phyloP scores from a whole-genome alignment of 2,113 vertebrate species.

The Sapayoa aenigma region DNA sequence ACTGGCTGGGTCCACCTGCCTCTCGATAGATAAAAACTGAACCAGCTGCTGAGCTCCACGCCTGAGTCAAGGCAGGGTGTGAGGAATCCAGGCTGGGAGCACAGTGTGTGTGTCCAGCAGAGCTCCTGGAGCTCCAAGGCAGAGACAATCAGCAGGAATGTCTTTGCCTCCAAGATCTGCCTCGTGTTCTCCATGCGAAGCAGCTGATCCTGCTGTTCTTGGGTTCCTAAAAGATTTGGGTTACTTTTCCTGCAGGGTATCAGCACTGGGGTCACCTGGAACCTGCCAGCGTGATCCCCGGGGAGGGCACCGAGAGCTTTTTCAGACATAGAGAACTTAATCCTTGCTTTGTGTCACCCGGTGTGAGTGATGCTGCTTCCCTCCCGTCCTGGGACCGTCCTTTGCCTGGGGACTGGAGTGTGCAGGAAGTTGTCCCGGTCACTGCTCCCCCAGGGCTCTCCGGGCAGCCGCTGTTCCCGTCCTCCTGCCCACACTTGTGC shows the following conservation, averaged over 20 bases:
- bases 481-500: background rate
- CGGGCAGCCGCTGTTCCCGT: background rate
- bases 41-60: background rate
- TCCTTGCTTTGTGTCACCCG: background rate
- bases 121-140: background rate
- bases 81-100: background rate
- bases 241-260: background rate
- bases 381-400: fast-evolving
- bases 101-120: fast-evolving
- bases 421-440: background rate
- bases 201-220: background rate
- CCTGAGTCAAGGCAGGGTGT: fast-evolving
- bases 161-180: background rate
- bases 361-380: too few species aligned
- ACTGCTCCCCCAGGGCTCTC: background rate
- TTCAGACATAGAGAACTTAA: fast-evolving
- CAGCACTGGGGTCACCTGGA: background rate
- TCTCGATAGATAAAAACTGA: background rate
- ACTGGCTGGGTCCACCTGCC: background rate
- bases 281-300: fast-evolving
- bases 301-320: background rate
- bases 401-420: background rate
- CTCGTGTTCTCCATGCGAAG: fast-evolving
- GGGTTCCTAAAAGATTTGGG: background rate
- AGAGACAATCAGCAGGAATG: background rate